Conservation (phyloP, 2,888 invertebrate genomes). For the Metallyticus violacea region DNA sequence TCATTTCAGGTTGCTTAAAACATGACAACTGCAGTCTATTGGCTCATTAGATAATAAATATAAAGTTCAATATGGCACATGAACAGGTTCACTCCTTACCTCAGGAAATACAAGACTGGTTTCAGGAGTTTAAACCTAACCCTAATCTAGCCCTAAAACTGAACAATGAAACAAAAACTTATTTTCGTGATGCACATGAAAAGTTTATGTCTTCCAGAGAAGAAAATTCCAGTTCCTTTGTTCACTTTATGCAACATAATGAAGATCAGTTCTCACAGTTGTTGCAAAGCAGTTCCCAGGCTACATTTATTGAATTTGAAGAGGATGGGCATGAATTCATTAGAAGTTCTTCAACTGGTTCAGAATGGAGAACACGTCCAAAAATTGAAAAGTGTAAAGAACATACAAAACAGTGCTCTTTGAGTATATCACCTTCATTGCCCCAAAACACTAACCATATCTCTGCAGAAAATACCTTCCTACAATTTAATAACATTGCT, state of each 20-base stretch:
- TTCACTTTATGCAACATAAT: slow-evolving; percentile 3
- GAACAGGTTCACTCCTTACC: background rate
- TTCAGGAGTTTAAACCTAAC: background rate
- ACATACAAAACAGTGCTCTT: background rate
- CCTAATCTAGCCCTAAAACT: background rate
- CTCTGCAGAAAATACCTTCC: slow-evolving; percentile 38
- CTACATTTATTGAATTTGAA: background rate
- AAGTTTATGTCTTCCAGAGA: background rate
- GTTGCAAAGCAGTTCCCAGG: background rate
- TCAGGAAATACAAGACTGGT: background rate
- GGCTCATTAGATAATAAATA: too few species aligned
- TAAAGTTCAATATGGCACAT: background rate
- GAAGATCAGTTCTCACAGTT: background rate
- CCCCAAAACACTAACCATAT: slow-evolving; percentile 31
- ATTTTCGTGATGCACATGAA: background rate
- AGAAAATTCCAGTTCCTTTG: background rate
- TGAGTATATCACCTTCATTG: background rate
- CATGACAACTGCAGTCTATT: too few species aligned
- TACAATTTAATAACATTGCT: slow-evolving; percentile 43
- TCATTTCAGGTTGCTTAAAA: too few species aligned
- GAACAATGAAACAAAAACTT: background rate
- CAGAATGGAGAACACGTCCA: slow-evolving; percentile 2
- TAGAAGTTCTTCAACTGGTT: slow-evolving; percentile 11
- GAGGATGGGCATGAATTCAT: slow-evolving; percentile 3
- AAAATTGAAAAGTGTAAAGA: background rate